Evolutionary conservation across 2,797 vertebrate species (phyloP).

Genomic region (Chanos chanos): DNA sequence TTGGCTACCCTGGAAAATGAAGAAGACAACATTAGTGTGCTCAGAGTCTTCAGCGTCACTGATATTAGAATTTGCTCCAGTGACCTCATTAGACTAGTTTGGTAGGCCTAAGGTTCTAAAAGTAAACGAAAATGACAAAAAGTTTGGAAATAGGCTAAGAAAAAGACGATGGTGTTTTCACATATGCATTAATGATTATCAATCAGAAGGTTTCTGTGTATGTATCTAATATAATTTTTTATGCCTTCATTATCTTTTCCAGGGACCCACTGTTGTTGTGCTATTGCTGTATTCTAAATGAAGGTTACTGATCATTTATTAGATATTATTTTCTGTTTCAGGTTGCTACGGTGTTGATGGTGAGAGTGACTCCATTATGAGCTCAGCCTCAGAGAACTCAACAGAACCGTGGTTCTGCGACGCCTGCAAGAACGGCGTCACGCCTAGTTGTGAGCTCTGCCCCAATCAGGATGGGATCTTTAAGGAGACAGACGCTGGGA

Average conservation of each 20-base stretch:
- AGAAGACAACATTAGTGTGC: slow-evolving; percentile 57
- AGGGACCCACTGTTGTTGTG: too few species aligned
- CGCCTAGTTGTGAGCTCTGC: slow-evolving; percentile 94
- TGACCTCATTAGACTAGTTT: slow-evolving; percentile 45
- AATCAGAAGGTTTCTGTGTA: too few species aligned
- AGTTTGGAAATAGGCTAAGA: too few species aligned
- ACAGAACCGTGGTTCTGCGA: slow-evolving; percentile 99
- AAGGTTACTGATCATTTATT: too few species aligned
- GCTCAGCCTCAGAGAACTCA: slow-evolving; percentile 97
- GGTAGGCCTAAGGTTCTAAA: neutral
- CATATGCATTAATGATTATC: slow-evolving; percentile 12
- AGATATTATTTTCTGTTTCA: slow-evolving; percentile 53
- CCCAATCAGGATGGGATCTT: slow-evolving; percentile 99
- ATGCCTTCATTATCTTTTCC: too few species aligned
- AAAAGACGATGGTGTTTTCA: too few species aligned
- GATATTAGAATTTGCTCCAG: slow-evolving; percentile 38
- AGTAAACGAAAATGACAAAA: neutral
- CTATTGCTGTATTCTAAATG: too few species aligned
- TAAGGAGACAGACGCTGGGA: slow-evolving; percentile 97
- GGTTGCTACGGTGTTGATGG: slow-evolving; percentile 98
- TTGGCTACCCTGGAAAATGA: slow-evolving; percentile 66
- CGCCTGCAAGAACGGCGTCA: slow-evolving; percentile 95
- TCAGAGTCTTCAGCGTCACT: slow-evolving; percentile 44
- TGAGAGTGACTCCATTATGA: slow-evolving; percentile 99
- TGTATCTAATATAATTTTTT: too few species aligned